phyloP scores from a whole-genome alignment of 2,797 vertebrate genomes.

The Agapornis canus region DNA sequence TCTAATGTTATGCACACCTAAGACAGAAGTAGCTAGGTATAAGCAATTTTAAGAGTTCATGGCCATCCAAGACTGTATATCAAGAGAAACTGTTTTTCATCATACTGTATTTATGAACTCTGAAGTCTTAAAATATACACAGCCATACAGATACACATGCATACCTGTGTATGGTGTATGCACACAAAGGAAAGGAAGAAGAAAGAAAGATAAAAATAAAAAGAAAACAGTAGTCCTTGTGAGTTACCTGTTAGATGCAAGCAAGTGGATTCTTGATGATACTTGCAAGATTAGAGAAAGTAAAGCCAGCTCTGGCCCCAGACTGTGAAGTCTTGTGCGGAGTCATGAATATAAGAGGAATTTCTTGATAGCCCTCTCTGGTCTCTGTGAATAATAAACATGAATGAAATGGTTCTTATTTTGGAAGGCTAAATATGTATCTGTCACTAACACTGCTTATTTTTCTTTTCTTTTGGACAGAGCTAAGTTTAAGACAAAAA shows the following conservation, averaged over 20 bases:
- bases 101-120: background rate
- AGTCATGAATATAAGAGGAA: background rate
- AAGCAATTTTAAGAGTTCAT: background rate
- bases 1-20: background rate
- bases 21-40: background rate
- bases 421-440: background rate
- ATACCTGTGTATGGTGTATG: background rate
- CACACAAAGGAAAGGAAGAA: background rate
- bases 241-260: background rate
- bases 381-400: background rate
- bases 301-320: background rate
- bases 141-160: rapidly evolving
- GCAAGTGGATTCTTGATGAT: background rate
- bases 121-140: background rate
- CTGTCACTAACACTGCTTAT: background rate
- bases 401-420: background rate
- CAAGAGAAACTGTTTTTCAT: background rate
- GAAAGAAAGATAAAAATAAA: background rate
- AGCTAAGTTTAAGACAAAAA: background rate
- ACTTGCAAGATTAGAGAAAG: background rate
- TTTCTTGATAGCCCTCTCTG: background rate
- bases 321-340: background rate
- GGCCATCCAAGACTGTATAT: background rate
- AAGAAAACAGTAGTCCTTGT: background rate
- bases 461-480: background rate